Conservation (phyloP, 1,140 invertebrate genomes). For the Neodiprion fabricii region DNA sequence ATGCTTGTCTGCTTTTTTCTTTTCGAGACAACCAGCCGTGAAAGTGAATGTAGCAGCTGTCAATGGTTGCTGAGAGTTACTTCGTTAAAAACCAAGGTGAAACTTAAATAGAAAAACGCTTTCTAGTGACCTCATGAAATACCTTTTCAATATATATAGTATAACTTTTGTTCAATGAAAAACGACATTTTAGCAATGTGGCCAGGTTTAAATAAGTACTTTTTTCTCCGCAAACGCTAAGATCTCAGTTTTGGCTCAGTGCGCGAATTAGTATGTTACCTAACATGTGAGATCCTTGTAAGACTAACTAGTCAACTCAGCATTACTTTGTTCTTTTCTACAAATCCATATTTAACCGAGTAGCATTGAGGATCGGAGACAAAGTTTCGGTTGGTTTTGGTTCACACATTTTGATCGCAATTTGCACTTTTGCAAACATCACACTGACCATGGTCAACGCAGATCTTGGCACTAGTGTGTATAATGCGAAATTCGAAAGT, state of each 20-base stretch:
- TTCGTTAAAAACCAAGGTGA: slow-evolving; percentile 1
- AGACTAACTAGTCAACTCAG: too few species aligned
- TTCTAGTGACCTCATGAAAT: not conserved
- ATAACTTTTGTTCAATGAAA: too few species aligned
- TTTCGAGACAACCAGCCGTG: not conserved
- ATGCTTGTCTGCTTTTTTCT: not conserved
- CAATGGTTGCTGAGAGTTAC: not conserved
- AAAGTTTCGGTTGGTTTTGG: too few species aligned
- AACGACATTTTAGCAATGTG: not conserved
- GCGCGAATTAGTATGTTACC: too few species aligned
- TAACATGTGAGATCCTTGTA: too few species aligned
- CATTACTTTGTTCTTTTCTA: too few species aligned
- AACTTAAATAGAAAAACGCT: slow-evolving; percentile 7
- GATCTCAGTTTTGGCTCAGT: too few species aligned
- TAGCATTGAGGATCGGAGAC: too few species aligned
- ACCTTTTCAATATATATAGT: not conserved
- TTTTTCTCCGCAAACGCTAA: too few species aligned
- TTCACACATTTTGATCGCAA: too few species aligned
- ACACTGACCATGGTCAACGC: slow-evolving; percentile 4
- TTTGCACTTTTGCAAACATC: not conserved
- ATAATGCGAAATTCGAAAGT: not conserved
- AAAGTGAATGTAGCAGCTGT: slow-evolving; percentile 3
- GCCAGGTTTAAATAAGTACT: not conserved
- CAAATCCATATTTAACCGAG: too few species aligned
- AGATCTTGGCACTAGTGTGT: not conserved